Evolutionary conservation across 2,888 invertebrate genomes (phyloP).

Genomic region (Melanotus villosus): DNA sequence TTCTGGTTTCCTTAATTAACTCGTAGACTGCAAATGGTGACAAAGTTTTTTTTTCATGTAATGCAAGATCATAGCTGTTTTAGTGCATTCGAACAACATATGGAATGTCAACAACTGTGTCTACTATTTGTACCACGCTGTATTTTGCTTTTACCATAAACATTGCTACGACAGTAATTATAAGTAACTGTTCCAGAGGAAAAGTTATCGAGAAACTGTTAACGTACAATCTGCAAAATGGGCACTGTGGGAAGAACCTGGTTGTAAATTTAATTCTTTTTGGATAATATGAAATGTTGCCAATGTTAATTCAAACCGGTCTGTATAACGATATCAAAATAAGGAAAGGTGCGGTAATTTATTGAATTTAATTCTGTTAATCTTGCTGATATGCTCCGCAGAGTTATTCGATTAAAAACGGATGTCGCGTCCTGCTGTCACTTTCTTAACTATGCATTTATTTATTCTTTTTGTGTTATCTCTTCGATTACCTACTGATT

Average conservation of each 20-base stretch:
- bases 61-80: too few species aligned
- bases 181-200: not conserved
- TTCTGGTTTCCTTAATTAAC: too few species aligned
- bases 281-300: slow-evolving; percentile 15
- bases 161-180: not conserved
- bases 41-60: too few species aligned
- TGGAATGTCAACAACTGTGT: not conserved
- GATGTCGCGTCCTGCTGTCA: slow-evolving; percentile 17
- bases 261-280: slow-evolving; percentile 26
- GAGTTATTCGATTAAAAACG: slow-evolving; percentile 6
- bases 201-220: not conserved
- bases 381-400: not conserved
- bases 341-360: slow-evolving; percentile 14
- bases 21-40: too few species aligned
- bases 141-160: not conserved
- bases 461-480: not conserved
- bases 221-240: not conserved
- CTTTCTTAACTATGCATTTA: slow-evolving; percentile 3
- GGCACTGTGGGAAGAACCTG: slow-evolving; percentile 30
- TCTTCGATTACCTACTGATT: not conserved
- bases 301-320: slow-evolving; percentile 22
- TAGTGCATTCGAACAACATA: not conserved
- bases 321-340: slow-evolving; percentile 13
- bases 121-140: too few species aligned
- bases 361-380: slow-evolving; percentile 19